Percentiles rank a stretch among this genome's conserved stretches.
Conservation (phyloP, 2,888 invertebrate species). For the Rapana venosa region DNA sequence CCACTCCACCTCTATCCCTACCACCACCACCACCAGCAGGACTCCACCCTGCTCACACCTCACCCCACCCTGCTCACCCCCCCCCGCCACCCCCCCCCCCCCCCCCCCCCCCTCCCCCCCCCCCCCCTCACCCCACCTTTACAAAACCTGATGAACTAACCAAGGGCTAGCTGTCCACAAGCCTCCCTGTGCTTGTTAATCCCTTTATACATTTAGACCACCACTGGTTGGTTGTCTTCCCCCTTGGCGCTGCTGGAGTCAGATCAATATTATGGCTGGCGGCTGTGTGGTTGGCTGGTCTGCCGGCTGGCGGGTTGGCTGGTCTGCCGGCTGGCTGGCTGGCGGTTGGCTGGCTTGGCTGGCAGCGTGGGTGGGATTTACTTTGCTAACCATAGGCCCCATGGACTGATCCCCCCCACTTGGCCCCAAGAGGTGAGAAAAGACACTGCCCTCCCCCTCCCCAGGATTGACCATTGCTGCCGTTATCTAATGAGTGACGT, state of each 20-base stretch:
- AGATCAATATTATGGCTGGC: slow-evolving; percentile 23
- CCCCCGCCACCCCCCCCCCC: background rate
- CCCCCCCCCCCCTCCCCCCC: background rate
- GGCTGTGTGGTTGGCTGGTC: background rate
- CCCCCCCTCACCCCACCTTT: too few relatives aligned
- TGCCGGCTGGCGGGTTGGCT: too few relatives aligned
- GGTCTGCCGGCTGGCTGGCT: too few relatives aligned
- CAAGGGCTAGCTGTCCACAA: background rate
- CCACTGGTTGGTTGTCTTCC: background rate
- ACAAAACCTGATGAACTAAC: background rate
- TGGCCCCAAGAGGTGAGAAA: slow-evolving; percentile 28
- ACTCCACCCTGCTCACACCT: background rate
- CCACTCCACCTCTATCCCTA: too few relatives aligned
- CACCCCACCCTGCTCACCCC: background rate
- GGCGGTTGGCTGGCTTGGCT: too few relatives aligned
- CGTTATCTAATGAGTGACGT: slow-evolving; percentile 20
- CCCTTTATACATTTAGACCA: slow-evolving; percentile 17
- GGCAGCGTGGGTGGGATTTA: slow-evolving; percentile 27
- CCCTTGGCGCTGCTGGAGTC: background rate
- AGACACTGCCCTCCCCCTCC: background rate
- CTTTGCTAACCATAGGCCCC: background rate
- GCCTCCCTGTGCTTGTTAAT: background rate
- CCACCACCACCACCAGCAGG: too few relatives aligned
- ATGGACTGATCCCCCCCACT: background rate
- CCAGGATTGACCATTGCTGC: background rate